Evolutionary conservation across 2,113 vertebrate species (phyloP).

Genomic region (Triplophysa rosa): DNA sequence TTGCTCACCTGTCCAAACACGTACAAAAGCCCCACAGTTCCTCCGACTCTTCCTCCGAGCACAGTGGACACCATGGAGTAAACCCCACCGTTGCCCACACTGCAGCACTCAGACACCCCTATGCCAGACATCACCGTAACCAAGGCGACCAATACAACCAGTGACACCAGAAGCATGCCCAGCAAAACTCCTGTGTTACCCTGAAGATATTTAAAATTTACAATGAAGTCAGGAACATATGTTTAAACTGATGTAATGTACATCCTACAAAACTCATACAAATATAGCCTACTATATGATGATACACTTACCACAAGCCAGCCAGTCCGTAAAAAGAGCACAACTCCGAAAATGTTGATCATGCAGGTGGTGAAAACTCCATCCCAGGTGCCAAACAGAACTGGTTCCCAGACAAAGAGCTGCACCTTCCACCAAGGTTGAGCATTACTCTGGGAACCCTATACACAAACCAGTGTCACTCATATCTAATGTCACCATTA

Average conservation of each 20-base stretch:
- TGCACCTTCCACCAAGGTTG: slow-evolving; percentile 96
- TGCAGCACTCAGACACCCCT: slow-evolving; percentile 84
- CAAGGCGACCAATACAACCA: slow-evolving; percentile 86
- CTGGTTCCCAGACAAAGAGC: slow-evolving; percentile 92
- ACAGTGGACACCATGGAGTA: slow-evolving; percentile 95
- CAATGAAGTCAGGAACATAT: not conserved
- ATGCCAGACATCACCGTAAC: slow-evolving; percentile 92
- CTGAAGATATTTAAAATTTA: slow-evolving; percentile 63
- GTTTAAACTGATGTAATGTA: not conserved
- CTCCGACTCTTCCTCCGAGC: slow-evolving; percentile 85
- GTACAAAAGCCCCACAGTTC: slow-evolving; percentile 90
- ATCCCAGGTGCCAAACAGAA: slow-evolving; percentile 97
- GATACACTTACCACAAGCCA: slow-evolving; percentile 88
- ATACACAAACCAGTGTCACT: slow-evolving; percentile 24
- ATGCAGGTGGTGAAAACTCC: slow-evolving; percentile 98
- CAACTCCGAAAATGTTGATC: slow-evolving; percentile 99
- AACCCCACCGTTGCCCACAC: slow-evolving; percentile 84
- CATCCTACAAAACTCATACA: not conserved
- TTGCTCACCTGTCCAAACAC: slow-evolving; percentile 91
- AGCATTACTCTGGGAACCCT: slow-evolving; percentile 78
- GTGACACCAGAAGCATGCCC: slow-evolving; percentile 90
- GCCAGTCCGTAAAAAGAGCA: slow-evolving; percentile 93
- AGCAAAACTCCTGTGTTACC: slow-evolving; percentile 91
- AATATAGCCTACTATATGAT: not conserved
- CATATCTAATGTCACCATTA: slow-evolving; percentile 8